phyloP scores from a whole-genome alignment of 2,888 invertebrate genomes.

The Cryptus armator region DNA sequence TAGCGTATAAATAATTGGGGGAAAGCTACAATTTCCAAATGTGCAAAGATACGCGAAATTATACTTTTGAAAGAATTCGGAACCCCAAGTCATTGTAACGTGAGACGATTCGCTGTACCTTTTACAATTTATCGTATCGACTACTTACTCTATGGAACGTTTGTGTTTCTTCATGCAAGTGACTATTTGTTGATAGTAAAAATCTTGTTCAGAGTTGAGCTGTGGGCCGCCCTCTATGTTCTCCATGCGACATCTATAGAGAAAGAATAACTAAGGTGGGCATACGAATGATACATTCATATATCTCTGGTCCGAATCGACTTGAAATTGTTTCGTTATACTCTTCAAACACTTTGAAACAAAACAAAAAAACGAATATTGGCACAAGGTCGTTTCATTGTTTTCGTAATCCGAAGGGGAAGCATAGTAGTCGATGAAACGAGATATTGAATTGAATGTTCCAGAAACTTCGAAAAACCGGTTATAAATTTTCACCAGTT shows the following conservation, averaged over 20 bases:
- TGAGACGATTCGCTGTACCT: no score
- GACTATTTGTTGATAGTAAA: slow-evolving; percentile 16
- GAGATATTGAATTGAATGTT: not conserved
- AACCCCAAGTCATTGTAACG: no score
- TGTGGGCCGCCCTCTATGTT: not conserved
- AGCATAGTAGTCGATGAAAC: not conserved
- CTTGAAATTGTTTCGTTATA: not conserved
- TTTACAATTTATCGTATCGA: not conserved
- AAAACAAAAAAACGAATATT: not conserved
- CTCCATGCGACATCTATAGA: slow-evolving; percentile 23
- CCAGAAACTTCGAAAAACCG: not conserved
- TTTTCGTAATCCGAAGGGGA: not conserved
- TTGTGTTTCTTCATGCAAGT: slow-evolving; percentile 35
- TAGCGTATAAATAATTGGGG: not conserved
- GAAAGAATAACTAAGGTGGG: not conserved
- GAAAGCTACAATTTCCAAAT: no score
- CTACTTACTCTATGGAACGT: not conserved
- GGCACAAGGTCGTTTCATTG: not conserved
- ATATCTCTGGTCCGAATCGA: not conserved
- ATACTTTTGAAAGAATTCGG: no score
- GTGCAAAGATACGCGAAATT: no score
- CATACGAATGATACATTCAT: no score
- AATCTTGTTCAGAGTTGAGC: not conserved
- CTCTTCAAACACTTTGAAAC: not conserved
- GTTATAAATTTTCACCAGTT: not conserved